Evolutionary conservation across 2,888 invertebrate genomes (phyloP).

Genomic region (Eilema caniola): DNA sequence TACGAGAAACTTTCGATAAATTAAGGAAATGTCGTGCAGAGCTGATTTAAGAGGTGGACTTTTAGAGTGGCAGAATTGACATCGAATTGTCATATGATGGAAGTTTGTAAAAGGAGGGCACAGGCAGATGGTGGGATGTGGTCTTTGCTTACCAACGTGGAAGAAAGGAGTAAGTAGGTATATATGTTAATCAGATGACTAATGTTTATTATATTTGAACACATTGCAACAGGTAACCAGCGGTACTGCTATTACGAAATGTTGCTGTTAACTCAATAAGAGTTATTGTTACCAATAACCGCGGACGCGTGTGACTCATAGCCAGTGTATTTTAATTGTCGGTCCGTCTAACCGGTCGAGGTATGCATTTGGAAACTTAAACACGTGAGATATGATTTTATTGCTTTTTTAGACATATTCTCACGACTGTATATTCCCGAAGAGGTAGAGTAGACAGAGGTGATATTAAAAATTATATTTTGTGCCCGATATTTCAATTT

Average conservation of each 20-base stretch:
- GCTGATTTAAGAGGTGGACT: background rate
- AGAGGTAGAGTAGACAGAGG: background rate
- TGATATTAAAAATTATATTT: too few species aligned
- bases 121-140: too few species aligned
- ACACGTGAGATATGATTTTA: constrained; percentile 6
- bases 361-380: constrained; percentile 24
- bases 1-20: background rate
- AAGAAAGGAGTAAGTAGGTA: background rate
- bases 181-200: constrained; percentile 31
- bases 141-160: too few species aligned
- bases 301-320: constrained; percentile 48
- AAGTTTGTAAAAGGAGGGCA: too few species aligned
- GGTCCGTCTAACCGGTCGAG: constrained; percentile 30
- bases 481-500: too few species aligned
- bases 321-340: constrained; percentile 53
- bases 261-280: constrained; percentile 27
- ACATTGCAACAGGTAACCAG: constrained; percentile 31
- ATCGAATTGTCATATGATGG: background rate
- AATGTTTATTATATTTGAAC: constrained; percentile 35
- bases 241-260: constrained; percentile 37
- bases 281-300: constrained; percentile 32
- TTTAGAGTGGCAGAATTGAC: background rate
- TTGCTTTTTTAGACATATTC: background rate
- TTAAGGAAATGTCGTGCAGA: background rate
- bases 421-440: background rate